Base-by-base conservation (phyloP, 2,797 vertebrate species). In the Chaenodraco wilsoni region DNA sequence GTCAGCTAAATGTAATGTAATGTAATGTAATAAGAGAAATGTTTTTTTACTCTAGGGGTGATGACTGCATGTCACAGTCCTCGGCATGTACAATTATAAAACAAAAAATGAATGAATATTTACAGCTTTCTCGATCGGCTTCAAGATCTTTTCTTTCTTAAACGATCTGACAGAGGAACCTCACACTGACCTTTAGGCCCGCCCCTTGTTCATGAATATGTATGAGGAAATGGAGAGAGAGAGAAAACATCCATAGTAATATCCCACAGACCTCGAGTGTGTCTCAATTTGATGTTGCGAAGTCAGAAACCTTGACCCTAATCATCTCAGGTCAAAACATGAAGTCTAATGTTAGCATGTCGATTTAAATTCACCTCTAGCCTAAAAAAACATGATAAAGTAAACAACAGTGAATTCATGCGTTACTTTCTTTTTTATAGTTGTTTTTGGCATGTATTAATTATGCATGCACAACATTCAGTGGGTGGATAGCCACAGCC, bases 141-240 rank as follows among this genome's bases (percentile, higher is more conserved):
- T 74, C 12, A 46, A 68, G 27, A 46, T 52, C 55, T 52, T 62
- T 73, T 60, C 45, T 48, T 67, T 46, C 17, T 31, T 49, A 37
- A 63, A 23, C 63, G 64, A 76, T 76, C 60, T 70, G 65, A 74
- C 51, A 68, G 59, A 67, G 31, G 55, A 84, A 59, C 31, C 63
- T 72, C 61, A 65, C 48, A 69, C n/a, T 58, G 65, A 81, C 78
- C 75, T 60, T 37, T 21, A 46, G 61, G 37, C 64, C 74, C 11
- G 2, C 37, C 69, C 48, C 61, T 16, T 48, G 1, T 61, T 74
- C 54, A 81, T 87, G 71, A 84, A 89, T 84, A 92, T 85, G 81
- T 76, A 87, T 81, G 69, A 74, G 40, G 40, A 74, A 49, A 23
- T 1, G 1, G 72, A 68, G 46, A 70, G 21, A 54, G 43, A 50